Evolutionary conservation across 2,113 vertebrate genomes (phyloP), one percentile per base, ranked within the genome.

Genomic region (Hirundichthys speculiger): DNA sequence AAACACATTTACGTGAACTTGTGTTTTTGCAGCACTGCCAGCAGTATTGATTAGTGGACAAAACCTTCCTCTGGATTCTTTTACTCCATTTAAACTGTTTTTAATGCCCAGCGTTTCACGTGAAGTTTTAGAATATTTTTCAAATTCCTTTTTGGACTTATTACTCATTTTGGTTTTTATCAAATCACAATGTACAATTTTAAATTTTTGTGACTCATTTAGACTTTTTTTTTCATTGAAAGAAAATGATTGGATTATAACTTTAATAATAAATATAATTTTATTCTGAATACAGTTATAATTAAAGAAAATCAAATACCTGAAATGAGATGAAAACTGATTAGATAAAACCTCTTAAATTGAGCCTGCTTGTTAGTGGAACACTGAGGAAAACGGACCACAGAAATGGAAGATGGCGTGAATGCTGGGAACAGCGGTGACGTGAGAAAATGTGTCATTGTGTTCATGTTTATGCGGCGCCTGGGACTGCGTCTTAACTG

Each of bases 401-500:
- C 2, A 16, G 16, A 0, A n/a, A n/a, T n/a, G n/a, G n/a, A n/a
- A n/a, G n/a, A n/a, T n/a, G n/a, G n/a, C n/a, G n/a, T n/a, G n/a
- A n/a, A n/a, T n/a, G n/a, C n/a, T n/a, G 4, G 14, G 48, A 25
- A 24, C 14, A 45, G 18, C 51, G 13, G 51, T 38, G 27, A 39
- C 7, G 7, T 48, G 13, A 60, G 16, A 51, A 73, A 51, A 50
- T 58, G 27, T 19, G 41, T 65, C 59, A 69, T 14, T 46, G 13
- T 57, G 54, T 30, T 62, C 39, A 49, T 39, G 18, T 52, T 64
- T 64, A 30, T 18, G 15, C 52, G 24, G 40, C 45, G 2, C 30
- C 39, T 42, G 20, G 19, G 16, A 47, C 11, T 48, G 15, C 24
- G 41, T 30, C 18, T 19, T 38, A 30, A 10, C 10, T 42, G 27